Conservation (phyloP, 2,888 invertebrate species). For the Prosapia bicincta region DNA sequence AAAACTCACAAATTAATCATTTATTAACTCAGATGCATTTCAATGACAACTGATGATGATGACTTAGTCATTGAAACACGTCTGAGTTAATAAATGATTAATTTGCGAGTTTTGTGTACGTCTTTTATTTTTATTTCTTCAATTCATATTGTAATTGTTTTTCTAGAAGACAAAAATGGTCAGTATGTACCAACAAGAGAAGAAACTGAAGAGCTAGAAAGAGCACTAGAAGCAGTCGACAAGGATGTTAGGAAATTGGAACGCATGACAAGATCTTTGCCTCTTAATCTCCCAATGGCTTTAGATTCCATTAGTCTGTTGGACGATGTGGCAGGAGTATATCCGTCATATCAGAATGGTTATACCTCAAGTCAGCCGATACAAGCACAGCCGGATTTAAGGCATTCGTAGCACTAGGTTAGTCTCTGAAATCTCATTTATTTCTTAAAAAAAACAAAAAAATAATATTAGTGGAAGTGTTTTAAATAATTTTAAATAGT, state of each 20-base stretch:
- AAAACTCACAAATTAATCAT: too few species aligned
- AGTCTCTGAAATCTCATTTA: neutral
- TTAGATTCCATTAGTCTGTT: slow-evolving; percentile 31
- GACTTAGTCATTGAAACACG: too few species aligned
- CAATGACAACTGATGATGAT: too few species aligned
- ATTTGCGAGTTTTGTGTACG: too few species aligned
- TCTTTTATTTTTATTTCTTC: too few species aligned
- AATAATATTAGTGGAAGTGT: neutral
- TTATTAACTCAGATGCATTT: too few species aligned
- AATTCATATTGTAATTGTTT: slow-evolving; percentile 12
- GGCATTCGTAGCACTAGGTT: slow-evolving; percentile 27
- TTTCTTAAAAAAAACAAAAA: neutral
- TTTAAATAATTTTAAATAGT: neutral
- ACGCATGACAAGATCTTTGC: slow-evolving; percentile 57
- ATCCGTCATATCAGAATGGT: slow-evolving; percentile 33
- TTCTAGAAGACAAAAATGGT: slow-evolving; percentile 63
- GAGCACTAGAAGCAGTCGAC: slow-evolving; percentile 76
- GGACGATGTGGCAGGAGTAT: slow-evolving; percentile 28
- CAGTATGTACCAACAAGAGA: slow-evolving; percentile 69
- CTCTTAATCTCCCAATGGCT: slow-evolving; percentile 27
- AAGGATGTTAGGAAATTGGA: slow-evolving; percentile 56
- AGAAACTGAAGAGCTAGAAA: slow-evolving; percentile 84
- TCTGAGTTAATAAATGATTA: too few species aligned
- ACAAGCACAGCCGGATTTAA: slow-evolving; percentile 25
- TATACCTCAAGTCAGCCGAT: slow-evolving; percentile 29